These are phyloP conservation scores for Falco columbarius DNA, from an alignment of 2,797 vertebrate species.

Conservation along the genomic window DNA sequence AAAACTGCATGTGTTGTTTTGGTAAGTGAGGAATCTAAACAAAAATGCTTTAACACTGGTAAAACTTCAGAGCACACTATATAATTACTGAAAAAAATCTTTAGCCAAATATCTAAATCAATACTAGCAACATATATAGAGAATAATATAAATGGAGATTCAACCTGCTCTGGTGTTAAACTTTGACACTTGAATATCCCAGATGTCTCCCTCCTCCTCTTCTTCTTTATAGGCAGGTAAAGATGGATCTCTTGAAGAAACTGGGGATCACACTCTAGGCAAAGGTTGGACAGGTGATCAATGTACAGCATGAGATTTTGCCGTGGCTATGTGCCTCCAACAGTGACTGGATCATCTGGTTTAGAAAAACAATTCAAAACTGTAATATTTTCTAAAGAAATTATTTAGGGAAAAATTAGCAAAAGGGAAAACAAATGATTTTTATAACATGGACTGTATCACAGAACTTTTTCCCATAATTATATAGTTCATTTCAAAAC, in stretches of 20 bases:
- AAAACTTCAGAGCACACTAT: background rate
- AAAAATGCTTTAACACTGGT: background rate
- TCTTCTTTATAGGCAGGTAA: constrained; percentile 83
- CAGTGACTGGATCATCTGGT: constrained; percentile 93
- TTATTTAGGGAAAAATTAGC: constrained; percentile 4
- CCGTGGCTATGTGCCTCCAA: constrained; percentile 92
- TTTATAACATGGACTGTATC: background rate
- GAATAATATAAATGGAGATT: constrained; percentile 75
- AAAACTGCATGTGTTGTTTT: background rate
- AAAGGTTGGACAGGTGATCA: constrained; percentile 92
- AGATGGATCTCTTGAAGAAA: constrained; percentile 84
- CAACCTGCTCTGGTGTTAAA: constrained; percentile 84
- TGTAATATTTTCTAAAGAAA: constrained; percentile 64
- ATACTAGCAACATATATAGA: constrained; percentile 1
- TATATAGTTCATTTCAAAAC: background rate
- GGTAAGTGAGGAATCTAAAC: background rate
- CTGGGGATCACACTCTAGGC: constrained; percentile 87
- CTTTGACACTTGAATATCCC: constrained; percentile 82
- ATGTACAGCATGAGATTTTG: constrained; percentile 91
- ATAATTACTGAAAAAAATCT: background rate
- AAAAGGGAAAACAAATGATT: background rate
- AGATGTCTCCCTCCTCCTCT: constrained; percentile 81
- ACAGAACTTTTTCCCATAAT: background rate
- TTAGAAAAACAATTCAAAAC: constrained; percentile 74
- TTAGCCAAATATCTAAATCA: background rate